These are phyloP conservation scores for pig (Sus scrofa) DNA, from an alignment of 2,113 vertebrate genomes.

Conservation along the genomic window DNA sequence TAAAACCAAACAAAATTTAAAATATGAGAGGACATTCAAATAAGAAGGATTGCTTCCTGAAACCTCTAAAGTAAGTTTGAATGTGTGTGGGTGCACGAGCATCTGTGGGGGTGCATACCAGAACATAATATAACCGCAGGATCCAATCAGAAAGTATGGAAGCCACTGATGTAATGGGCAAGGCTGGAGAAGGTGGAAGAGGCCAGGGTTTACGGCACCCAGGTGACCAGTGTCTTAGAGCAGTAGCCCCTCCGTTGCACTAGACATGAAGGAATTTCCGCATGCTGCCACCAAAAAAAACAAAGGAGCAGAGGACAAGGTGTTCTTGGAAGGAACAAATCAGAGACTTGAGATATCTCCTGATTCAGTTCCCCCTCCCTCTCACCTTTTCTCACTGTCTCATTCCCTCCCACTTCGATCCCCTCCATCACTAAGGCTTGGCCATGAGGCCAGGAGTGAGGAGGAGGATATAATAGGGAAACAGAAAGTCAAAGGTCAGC, in stretches of 20 bases:
- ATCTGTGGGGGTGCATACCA: accelerated
- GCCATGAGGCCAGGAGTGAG: background rate
- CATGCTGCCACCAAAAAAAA: too few species aligned
- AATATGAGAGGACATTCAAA: background rate
- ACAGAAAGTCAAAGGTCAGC: background rate
- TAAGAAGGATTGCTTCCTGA: background rate
- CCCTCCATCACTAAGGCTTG: background rate
- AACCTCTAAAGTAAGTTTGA: background rate
- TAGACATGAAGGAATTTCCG: background rate
- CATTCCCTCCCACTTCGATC: background rate
- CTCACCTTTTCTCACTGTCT: background rate
- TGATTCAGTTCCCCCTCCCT: background rate
- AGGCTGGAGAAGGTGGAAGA: background rate
- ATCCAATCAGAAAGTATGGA: background rate
- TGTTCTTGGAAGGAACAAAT: background rate
- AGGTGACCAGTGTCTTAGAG: background rate
- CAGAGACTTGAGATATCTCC: background rate
- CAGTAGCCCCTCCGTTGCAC: background rate
- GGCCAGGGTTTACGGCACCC: background rate
- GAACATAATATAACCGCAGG: background rate
- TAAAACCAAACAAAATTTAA: conserved; percentile 9
- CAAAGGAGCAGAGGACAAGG: background rate
- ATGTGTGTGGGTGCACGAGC: accelerated
- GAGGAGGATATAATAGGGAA: background rate
- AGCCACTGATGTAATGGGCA: background rate